Base-by-base conservation (phyloP, 2,797 vertebrate species). In the Melopsittacus undulatus region DNA sequence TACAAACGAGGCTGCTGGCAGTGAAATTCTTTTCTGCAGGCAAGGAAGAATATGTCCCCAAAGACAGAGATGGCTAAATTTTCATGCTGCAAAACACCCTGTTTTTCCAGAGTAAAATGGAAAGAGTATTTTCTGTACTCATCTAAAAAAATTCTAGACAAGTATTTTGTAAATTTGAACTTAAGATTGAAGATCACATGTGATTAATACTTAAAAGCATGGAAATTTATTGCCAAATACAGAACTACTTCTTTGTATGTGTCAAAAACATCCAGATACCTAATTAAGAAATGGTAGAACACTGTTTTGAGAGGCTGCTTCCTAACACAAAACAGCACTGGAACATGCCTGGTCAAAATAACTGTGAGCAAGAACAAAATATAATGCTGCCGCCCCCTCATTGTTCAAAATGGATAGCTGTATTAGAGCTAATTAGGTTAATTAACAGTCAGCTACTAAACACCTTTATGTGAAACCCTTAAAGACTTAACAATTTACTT, bases 401-500 rank as follows among this genome's bases (percentile, higher is more conserved):
- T 3, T 64, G 7, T 78, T 49, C 69, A 30, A 80, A 56, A 73
- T 38, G 5, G 15, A 62, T 8, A 83, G 23, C 9, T 77, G 4
- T n/a, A 61, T n/a, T 73, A 56, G 30, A 56, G 29, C 78, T 72
- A 21, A 56, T 83, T 17, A 68, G 7, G 40, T 67, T 85, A 85
- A 89, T 66, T 78, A 85, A 67, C 10, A 51, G 36, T 76, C 24
- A 72, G 19, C 29, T 36, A 73, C 48, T 69, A 69, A 91, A 81
- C 36, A 74, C 8, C 11, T 59, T 77, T 78, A 69, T 40, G 10
- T 16, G 8, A 72, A 30, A 42, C 4, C 34, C 68, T 21, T 36
- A 49, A 36, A 92, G 17, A 80, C 6, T 73, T 59, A 85, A 80
- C 45, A 26, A 77, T 70, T 67, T 75, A 91, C 94, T 97, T 97